A percentile compares a stretch with the other conserved stretches of the same genome.
These are phyloP conservation scores for Ptychochromis oligacanthus DNA, from an alignment of 2,113 vertebrate species.

Conservation along the genomic window DNA sequence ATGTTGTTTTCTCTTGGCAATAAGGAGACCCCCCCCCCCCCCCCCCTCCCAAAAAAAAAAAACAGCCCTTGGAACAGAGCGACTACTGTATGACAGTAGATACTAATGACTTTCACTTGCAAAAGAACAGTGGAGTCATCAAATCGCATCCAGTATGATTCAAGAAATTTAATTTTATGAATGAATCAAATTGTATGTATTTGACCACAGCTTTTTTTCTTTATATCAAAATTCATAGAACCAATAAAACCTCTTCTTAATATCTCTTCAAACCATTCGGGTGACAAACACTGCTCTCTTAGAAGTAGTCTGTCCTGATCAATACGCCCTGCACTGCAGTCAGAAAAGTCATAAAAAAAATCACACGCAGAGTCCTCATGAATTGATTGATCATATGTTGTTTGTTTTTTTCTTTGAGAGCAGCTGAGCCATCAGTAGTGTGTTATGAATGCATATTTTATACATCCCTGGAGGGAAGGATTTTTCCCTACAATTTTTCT, in stretches of 20 bases:
- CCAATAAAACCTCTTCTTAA: not conserved
- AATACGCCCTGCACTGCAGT: conserved; percentile 45
- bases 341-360: conserved; percentile 31
- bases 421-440: not conserved
- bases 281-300: conserved; percentile 30
- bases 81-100: not conserved
- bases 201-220: not conserved
- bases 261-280: not conserved
- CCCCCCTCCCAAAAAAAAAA: not conserved
- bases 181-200: not conserved
- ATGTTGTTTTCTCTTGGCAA: too few species aligned
- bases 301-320: conserved; percentile 24
- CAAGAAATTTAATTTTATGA: too few species aligned
- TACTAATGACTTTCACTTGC: not conserved
- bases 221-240: not conserved
- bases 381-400: conserved; percentile 24
- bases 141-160: not conserved
- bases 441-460: conserved; percentile 1
- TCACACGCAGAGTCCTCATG: not conserved
- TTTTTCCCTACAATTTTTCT: not conserved
- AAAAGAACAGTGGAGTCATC: not conserved
- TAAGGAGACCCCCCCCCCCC: too few species aligned
- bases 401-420: conserved; percentile 9
- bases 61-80: not conserved
- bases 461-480: not conserved